Evolutionary conservation across 2,113 vertebrate species (phyloP).

Genomic region (Cygnus buccinator): DNA sequence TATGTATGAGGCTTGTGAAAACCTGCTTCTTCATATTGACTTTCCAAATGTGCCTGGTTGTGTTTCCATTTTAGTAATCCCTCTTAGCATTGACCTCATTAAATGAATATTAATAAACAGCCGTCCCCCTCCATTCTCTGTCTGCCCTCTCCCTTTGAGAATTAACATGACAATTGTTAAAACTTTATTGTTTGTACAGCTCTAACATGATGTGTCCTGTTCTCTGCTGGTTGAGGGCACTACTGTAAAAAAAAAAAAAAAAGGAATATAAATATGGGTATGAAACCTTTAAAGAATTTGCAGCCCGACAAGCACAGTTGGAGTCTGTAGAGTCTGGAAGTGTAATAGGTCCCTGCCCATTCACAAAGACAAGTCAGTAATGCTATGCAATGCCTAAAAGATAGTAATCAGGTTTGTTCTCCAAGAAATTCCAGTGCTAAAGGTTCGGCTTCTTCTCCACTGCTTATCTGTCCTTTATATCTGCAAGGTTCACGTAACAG

Average conservation of each 20-base stretch:
- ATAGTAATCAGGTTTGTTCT: neutral
- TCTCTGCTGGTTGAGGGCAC: neutral
- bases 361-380: neutral
- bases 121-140: neutral
- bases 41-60: neutral
- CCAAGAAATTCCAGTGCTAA: neutral
- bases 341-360: neutral
- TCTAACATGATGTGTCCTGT: neutral
- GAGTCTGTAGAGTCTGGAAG: neutral
- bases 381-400: neutral
- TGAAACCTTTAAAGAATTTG: neutral
- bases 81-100: neutral
- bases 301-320: neutral
- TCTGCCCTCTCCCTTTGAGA: neutral
- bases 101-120: neutral
- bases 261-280: neutral
- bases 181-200: neutral
- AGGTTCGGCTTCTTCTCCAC: neutral
- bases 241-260: neutral
- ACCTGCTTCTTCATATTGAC: neutral
- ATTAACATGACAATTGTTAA: neutral
- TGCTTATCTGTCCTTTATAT: neutral
- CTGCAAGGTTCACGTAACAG: neutral
- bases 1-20: neutral
- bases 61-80: neutral